These are phyloP conservation scores for Chrysoperla carnea DNA, from an alignment of 1,140 invertebrate genomes.

Conservation along the genomic window DNA sequence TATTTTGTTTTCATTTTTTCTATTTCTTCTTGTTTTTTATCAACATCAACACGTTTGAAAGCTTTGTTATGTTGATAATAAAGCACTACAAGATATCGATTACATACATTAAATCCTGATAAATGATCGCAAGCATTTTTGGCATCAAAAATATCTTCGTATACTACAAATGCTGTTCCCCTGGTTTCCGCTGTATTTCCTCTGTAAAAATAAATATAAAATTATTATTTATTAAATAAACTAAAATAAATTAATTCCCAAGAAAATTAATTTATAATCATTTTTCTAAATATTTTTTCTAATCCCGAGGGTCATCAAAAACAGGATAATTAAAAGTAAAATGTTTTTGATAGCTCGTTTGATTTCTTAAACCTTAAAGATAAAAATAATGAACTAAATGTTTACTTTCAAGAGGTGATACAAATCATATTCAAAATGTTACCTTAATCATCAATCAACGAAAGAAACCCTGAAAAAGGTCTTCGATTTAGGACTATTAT, in stretches of 20 bases:
- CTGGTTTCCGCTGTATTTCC: slow-evolving; percentile 95
- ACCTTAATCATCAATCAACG: no score
- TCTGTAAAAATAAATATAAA: slow-evolving; percentile 32
- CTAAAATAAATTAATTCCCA: slow-evolving; percentile 4
- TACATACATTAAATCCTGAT: slow-evolving; percentile 98
- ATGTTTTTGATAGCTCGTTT: no score
- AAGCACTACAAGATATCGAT: slow-evolving; percentile 91
- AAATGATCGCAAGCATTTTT: slow-evolving; percentile 99
- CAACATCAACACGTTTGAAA: slow-evolving; percentile 90
- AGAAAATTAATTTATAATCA: slow-evolving; percentile 4
- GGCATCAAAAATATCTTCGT: slow-evolving; percentile 99
- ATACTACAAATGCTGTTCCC: slow-evolving; percentile 98
- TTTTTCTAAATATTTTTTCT: no score
- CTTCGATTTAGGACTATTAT: no score
- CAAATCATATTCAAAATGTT: no score
- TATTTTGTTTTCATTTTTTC: slow-evolving; percentile 96
- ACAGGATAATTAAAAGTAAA: not conserved
- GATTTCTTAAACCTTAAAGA: no score
- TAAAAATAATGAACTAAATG: no score
- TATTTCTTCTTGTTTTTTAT: slow-evolving; percentile 93
- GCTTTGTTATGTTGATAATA: slow-evolving; percentile 93
- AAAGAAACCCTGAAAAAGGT: no score
- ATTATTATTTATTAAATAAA: slow-evolving; percentile 5
- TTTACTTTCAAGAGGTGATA: no score
- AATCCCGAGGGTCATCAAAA: no score